Evolutionary conservation across 2,888 invertebrate genomes (phyloP).

Genomic region (Sericinus montela): DNA sequence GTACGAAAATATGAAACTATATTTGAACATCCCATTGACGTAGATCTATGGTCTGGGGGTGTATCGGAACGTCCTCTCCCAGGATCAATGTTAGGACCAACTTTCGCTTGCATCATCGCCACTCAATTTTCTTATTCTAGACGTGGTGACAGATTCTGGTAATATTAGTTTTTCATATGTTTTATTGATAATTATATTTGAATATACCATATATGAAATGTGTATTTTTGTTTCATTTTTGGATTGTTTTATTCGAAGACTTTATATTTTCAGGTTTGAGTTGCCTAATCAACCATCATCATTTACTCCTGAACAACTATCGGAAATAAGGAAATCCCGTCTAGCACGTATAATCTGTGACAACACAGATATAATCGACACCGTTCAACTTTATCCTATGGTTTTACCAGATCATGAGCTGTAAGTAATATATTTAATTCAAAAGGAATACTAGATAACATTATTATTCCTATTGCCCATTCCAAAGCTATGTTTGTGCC

Average conservation of each 20-base stretch:
- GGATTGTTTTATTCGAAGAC: conserved; percentile 19
- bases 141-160: conserved; percentile 95
- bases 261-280: no score
- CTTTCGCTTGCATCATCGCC: conserved; percentile 96
- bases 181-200: neutral
- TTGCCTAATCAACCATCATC: conserved; percentile 94
- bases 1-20: conserved; percentile 89
- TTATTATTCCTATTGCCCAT: no score
- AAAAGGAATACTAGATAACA: no score
- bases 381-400: conserved; percentile 94
- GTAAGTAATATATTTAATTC: conserved; percentile 80
- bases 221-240: neutral
- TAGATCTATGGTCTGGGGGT: conserved; percentile 97
- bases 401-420: conserved; percentile 95
- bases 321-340: conserved; percentile 89
- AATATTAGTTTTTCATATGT: conserved; percentile 26
- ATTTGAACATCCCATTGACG: conserved; percentile 93
- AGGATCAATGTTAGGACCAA: conserved; percentile 95
- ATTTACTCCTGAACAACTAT: conserved; percentile 91
- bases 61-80: conserved; percentile 94
- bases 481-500: no score
- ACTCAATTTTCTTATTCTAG: conserved; percentile 94
- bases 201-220: no score
- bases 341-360: conserved; percentile 93
- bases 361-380: conserved; percentile 94